A percentile compares a stretch with the other conserved stretches of the same genome.
phyloP scores from a whole-genome alignment of 2,888 invertebrate species.

The Eupithecia insigniata region DNA sequence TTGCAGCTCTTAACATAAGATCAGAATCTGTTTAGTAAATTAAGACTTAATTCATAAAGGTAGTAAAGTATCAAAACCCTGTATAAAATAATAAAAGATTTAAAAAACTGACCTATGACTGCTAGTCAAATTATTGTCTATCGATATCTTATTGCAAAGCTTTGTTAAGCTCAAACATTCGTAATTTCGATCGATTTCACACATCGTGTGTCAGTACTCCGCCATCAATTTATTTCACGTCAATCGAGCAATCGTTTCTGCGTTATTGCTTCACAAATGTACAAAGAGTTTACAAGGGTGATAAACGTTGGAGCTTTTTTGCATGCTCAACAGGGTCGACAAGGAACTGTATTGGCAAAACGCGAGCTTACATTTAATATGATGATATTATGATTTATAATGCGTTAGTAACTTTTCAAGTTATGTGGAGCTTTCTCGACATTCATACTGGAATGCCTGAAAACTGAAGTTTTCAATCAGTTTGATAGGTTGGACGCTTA shows the following conservation, averaged over 20 bases:
- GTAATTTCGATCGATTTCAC: constrained; percentile 26
- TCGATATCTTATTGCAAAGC: background rate
- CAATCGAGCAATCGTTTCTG: constrained; percentile 30
- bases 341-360: background rate
- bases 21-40: no score
- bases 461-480: background rate
- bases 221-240: constrained; percentile 28
- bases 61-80: no score
- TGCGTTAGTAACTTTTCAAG: background rate
- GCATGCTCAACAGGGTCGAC: constrained; percentile 3
- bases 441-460: background rate
- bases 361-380: background rate
- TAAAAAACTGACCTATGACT: no score
- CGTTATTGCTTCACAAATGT: constrained; percentile 33
- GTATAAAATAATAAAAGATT: no score
- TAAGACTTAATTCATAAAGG: no score
- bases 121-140: background rate
- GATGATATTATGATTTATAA: background rate
- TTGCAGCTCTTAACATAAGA: no score
- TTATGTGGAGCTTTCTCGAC: background rate
- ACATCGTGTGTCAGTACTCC: constrained; percentile 21
- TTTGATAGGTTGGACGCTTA: background rate
- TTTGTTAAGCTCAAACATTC: constrained; percentile 16
- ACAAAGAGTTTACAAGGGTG: constrained; percentile 22
- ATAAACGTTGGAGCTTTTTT: constrained; percentile 16